Percentiles rank a stretch among this genome's conserved stretches.
These are phyloP conservation scores for Alouatta palliata DNA, from an alignment of 2,113 vertebrate species.

Conservation along the genomic window DNA sequence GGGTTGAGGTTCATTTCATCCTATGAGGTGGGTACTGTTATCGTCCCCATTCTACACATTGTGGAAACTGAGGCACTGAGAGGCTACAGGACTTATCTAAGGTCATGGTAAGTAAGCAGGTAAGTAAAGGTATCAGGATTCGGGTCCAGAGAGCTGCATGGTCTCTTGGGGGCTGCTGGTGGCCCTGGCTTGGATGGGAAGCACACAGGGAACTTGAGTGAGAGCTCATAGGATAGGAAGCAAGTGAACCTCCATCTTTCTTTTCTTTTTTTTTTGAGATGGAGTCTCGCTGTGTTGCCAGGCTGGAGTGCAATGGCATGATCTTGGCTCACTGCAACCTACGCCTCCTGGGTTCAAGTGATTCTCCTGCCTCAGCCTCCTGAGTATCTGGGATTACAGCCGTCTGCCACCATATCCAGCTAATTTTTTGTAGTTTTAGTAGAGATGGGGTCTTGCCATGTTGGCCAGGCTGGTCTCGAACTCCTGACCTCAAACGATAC, in stretches of 20 bases:
- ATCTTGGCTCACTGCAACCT: too few relatives aligned
- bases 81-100: neutral
- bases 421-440: too few relatives aligned
- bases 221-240: accelerated
- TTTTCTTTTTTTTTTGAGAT: too few relatives aligned
- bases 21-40: neutral
- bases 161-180: neutral
- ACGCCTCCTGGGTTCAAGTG: too few relatives aligned
- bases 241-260: neutral
- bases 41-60: neutral
- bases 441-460: too few relatives aligned
- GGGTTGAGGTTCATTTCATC: neutral
- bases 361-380: too few relatives aligned
- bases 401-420: too few relatives aligned
- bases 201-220: neutral
- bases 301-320: too few relatives aligned
- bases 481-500: too few relatives aligned
- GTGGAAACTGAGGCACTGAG: neutral
- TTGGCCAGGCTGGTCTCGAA: too few relatives aligned
- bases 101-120: neutral
- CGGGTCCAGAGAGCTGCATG: neutral
- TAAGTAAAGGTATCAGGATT: neutral
- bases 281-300: too few relatives aligned
- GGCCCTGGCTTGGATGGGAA: neutral
- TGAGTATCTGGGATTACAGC: too few relatives aligned